Evolutionary conservation across 1,140 invertebrate genomes (phyloP).

Genomic region (Drosophila ohnishii): DNA sequence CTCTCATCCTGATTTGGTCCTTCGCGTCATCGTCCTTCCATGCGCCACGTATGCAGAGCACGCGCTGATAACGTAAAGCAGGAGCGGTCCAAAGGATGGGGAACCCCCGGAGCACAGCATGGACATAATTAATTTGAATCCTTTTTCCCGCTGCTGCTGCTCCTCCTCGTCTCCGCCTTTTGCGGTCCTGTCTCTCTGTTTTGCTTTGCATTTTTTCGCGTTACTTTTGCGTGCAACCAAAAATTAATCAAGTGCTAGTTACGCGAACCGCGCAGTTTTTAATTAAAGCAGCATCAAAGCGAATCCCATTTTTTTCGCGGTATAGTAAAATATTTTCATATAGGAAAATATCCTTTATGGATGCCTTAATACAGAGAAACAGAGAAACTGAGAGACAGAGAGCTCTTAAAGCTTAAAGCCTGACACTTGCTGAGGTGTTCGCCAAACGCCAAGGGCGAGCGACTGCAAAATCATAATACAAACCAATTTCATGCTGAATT

Average conservation of each 20-base stretch:
- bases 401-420: slow-evolving; percentile 35
- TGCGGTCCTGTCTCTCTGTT: slow-evolving; percentile 40
- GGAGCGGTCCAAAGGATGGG: slow-evolving; percentile 26
- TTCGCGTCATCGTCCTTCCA: slow-evolving; percentile 4
- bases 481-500: slow-evolving; percentile 82
- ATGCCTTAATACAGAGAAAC: not conserved
- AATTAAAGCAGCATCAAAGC: slow-evolving; percentile 78
- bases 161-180: not conserved
- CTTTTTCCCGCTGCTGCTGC: slow-evolving; percentile 48
- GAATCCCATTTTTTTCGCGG: slow-evolving; percentile 44
- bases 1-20: slow-evolving; percentile 34
- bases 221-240: slow-evolving; percentile 80
- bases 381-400: not conserved
- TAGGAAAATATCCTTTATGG: slow-evolving; percentile 11
- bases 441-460: slow-evolving; percentile 47
- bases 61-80: slow-evolving; percentile 76
- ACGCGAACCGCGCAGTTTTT: slow-evolving; percentile 73
- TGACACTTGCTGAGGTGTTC: slow-evolving; percentile 64
- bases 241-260: slow-evolving; percentile 81
- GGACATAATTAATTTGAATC: slow-evolving; percentile 80
- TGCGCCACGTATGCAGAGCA: slow-evolving; percentile 70
- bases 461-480: slow-evolving; percentile 78
- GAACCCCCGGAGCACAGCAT: slow-evolving; percentile 60
- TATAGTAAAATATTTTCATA: slow-evolving; percentile 20
- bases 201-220: slow-evolving; percentile 52